Evolutionary conservation across 2,113 vertebrate genomes (phyloP).

Genomic region (Balaeniceps rex): DNA sequence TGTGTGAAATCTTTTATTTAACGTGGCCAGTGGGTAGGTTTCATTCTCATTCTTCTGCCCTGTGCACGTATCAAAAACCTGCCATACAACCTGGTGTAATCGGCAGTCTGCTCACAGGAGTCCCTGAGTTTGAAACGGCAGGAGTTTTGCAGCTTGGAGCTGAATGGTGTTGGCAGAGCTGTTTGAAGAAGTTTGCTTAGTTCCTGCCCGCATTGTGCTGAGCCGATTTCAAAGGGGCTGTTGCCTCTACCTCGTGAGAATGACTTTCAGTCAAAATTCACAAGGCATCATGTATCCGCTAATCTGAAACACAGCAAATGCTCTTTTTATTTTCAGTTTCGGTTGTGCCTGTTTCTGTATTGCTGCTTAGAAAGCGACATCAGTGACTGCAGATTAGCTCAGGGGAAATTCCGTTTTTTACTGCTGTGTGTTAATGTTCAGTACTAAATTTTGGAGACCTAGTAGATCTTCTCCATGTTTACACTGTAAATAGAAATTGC

Average conservation of each 20-base stretch:
- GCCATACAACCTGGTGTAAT: neutral
- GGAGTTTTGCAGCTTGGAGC: constrained; percentile 5
- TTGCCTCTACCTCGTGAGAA: constrained; percentile 20
- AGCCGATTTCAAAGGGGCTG: neutral
- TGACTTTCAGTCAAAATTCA: constrained; percentile 16
- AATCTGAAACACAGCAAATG: neutral
- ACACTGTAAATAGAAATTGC: neutral
- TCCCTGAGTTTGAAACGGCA: neutral
- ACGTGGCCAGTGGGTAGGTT: neutral
- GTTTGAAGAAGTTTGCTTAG: constrained; percentile 35
- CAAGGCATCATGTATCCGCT: constrained; percentile 24
- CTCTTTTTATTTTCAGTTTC: neutral
- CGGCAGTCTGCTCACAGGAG: constrained; percentile 39
- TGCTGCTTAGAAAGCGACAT: neutral
- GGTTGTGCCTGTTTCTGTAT: neutral
- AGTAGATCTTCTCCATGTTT: neutral
- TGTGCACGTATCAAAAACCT: neutral
- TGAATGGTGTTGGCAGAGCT: constrained; percentile 46
- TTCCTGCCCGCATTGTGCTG: constrained; percentile 23
- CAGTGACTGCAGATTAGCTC: neutral
- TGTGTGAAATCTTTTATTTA: neutral
- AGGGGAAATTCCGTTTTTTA: neutral
- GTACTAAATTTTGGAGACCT: neutral
- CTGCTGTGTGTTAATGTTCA: neutral
- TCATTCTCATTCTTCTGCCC: neutral